These are phyloP conservation scores for Tribolium castaneum DNA, from an alignment of 1,140 invertebrate genomes.

Conservation along the genomic window DNA sequence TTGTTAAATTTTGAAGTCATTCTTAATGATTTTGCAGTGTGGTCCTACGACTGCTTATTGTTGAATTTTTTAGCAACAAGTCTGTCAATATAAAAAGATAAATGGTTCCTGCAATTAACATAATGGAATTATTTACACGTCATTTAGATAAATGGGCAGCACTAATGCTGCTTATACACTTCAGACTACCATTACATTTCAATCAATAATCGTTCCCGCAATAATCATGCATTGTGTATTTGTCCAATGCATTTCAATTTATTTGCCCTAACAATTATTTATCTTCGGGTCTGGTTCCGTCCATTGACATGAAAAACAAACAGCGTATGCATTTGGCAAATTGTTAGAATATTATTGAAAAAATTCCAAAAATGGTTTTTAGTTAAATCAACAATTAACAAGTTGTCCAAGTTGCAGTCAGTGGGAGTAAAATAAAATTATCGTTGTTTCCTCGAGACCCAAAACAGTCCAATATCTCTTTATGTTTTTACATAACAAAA, in stretches of 20 bases:
- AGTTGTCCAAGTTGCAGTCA: neutral
- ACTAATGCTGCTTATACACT: conserved; percentile 3
- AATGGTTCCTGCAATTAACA: conserved; percentile 9
- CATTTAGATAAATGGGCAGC: conserved; percentile 18
- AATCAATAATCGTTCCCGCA: conserved; percentile 22
- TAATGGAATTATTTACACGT: conserved; percentile 31
- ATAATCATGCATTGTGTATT: conserved; percentile 12
- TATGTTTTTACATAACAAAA: neutral
- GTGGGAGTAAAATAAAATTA: neutral
- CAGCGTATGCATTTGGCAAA: neutral
- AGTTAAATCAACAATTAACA: no score
- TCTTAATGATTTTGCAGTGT: neutral
- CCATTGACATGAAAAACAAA: neutral
- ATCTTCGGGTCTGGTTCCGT: neutral
- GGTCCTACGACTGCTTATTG: neutral
- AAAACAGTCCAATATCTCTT: neutral
- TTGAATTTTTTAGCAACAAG: neutral
- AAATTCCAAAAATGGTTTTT: no score
- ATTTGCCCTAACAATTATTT: conserved; percentile 1
- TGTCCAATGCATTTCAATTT: conserved; percentile 4
- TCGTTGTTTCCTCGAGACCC: neutral
- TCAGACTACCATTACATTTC: conserved; percentile 20
- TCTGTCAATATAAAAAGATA: conserved; percentile 13
- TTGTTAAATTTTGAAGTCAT: neutral
- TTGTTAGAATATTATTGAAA: neutral